These are phyloP conservation scores for Triplophysa siluroides DNA, from an alignment of 2,113 vertebrate genomes.

Conservation along the genomic window DNA sequence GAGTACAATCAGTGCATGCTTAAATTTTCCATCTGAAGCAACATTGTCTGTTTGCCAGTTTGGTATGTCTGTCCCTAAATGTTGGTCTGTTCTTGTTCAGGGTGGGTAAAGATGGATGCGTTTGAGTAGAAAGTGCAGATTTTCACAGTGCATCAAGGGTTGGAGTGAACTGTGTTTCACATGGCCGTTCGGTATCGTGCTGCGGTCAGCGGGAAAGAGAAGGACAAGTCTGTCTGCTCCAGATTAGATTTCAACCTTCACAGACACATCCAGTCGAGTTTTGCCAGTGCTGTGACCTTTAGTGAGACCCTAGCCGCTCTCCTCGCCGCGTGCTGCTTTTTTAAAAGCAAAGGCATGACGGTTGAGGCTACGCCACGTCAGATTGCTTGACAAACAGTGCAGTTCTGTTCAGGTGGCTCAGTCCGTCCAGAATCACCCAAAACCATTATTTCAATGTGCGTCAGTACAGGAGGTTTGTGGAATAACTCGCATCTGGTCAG, in stretches of 20 bases:
- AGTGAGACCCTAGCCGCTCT: conserved; percentile 41
- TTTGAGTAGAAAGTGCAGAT: background rate
- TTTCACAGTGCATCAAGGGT: conserved; percentile 11
- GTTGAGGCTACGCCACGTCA: conserved; percentile 25
- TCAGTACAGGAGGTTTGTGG: background rate
- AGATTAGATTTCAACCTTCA: conserved; percentile 42
- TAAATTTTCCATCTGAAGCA: background rate
- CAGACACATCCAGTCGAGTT: conserved; percentile 28
- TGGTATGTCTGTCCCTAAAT: background rate
- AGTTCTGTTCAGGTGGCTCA: background rate
- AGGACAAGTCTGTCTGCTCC: conserved; percentile 47
- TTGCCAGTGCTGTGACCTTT: conserved; percentile 47
- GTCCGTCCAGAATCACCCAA: background rate
- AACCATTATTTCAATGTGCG: background rate
- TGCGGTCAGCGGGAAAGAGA: conserved; percentile 43
- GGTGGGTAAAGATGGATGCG: background rate
- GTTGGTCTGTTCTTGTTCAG: background rate
- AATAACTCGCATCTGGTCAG: background rate
- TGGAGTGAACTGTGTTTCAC: conserved; percentile 23
- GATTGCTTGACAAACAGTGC: background rate
- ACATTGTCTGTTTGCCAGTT: background rate
- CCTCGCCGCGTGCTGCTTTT: background rate
- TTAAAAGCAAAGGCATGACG: background rate
- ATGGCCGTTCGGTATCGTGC: background rate
- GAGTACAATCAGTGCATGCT: background rate